A percentile compares a stretch with the other conserved stretches of the same genome.
Evolutionary conservation across 2,888 invertebrate genomes (phyloP).

Genomic region (Cheilosia scutellata): DNA sequence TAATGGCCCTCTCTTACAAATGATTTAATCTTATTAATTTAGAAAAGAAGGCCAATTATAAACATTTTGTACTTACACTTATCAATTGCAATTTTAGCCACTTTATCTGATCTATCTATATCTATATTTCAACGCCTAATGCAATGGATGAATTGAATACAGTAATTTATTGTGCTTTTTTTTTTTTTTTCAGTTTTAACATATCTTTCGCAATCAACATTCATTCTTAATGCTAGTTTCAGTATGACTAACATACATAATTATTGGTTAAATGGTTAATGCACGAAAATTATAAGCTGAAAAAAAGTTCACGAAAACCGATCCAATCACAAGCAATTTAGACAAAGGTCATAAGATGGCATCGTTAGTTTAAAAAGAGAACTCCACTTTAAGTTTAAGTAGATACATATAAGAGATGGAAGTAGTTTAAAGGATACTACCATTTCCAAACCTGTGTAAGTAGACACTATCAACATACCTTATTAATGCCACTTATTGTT

Average conservation of each 20-base stretch:
- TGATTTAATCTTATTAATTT: too few relatives aligned
- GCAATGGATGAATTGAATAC: too few relatives aligned
- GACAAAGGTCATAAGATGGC: conserved; percentile 31
- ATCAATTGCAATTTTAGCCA: too few relatives aligned
- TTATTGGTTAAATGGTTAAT: conserved; percentile 32
- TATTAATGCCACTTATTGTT: conserved; percentile 25
- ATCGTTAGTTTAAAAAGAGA: neutral
- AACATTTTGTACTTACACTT: too few relatives aligned
- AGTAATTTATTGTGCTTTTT: neutral
- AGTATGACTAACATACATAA: neutral
- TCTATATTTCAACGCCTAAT: too few relatives aligned
- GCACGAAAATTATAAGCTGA: conserved; percentile 39
- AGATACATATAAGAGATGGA: too few relatives aligned
- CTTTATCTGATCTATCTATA: too few relatives aligned
- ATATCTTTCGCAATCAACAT: conserved; percentile 4
- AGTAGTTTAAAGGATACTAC: neutral
- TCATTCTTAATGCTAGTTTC: conserved; percentile 38
- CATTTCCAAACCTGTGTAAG: conserved; percentile 10
- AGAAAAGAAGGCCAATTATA: too few relatives aligned
- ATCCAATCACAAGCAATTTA: conserved; percentile 18
- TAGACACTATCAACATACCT: neutral
- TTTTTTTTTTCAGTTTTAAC: neutral
- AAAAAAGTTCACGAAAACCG: conserved; percentile 25
- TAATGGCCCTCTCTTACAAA: too few relatives aligned
- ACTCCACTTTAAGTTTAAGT: neutral